phyloP scores from a whole-genome alignment of 2,888 invertebrate genomes.

The Amblyjoppa proteus region DNA sequence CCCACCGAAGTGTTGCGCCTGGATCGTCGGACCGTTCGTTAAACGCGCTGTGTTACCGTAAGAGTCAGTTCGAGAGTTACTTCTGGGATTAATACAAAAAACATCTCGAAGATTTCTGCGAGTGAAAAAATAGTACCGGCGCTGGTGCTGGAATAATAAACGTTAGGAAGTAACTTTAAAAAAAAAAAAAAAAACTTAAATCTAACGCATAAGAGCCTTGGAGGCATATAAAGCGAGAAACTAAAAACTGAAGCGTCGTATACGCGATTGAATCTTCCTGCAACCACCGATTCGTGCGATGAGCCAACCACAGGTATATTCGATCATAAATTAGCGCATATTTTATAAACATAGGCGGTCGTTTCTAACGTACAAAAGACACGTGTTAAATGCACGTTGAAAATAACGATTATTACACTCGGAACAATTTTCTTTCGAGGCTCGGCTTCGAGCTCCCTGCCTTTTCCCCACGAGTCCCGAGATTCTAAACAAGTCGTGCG shows the following conservation, averaged over 20 bases:
- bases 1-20: neutral
- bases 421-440: neutral
- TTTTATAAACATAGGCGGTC: neutral
- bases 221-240: constrained; percentile 71
- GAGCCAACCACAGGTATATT: constrained; percentile 54
- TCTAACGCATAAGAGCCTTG: constrained; percentile 54
- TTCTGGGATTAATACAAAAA: constrained; percentile 18
- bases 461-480: too few species aligned
- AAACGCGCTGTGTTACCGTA: neutral
- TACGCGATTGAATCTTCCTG: neutral
- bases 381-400: neutral
- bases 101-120: constrained; percentile 33
- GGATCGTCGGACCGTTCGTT: neutral
- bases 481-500: neutral
- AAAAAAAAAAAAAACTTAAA: neutral
- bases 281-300: constrained; percentile 18
- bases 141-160: constrained; percentile 2
- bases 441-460: neutral
- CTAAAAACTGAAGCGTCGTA: neutral
- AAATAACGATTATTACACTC: too few species aligned
- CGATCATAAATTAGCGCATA: neutral
- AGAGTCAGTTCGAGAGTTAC: neutral
- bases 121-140: constrained; percentile 6
- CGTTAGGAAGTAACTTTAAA: neutral
- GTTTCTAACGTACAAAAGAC: neutral